Conservation (phyloP, 1,140 invertebrate species). For the Goniozus legneri region DNA sequence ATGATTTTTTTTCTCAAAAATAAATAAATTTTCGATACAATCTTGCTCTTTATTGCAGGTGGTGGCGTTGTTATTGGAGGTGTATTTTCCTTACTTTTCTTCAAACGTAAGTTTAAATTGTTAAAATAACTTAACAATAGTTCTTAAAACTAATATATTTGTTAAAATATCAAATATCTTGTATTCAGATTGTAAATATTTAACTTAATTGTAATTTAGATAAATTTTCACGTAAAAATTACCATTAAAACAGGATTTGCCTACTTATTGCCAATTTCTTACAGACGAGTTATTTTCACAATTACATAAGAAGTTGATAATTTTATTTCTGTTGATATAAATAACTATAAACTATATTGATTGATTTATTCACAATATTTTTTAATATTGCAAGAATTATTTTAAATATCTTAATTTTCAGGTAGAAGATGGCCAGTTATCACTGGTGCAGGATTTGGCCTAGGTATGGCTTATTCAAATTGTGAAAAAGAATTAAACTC, state of each 20-base stretch:
- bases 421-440: conserved; percentile 68
- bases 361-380: not conserved
- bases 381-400: not conserved
- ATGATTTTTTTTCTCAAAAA: not conserved
- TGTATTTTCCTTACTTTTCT: conserved; percentile 66
- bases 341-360: not conserved
- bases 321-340: not conserved
- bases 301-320: not conserved
- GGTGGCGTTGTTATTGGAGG: conserved; percentile 66
- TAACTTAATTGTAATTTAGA: no score
- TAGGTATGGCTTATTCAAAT: conserved; percentile 74
- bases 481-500: conserved; percentile 67
- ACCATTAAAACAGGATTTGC: no score
- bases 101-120: conserved; percentile 49
- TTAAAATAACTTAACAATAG: no score
- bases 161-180: no score
- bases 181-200: no score
- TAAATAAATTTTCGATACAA: conserved; percentile 6
- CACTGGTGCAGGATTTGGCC: conserved; percentile 68
- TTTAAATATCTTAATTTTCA: conserved; percentile 33
- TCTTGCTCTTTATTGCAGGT: conserved; percentile 58
- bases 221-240: no score
- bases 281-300: not conserved
- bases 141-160: no score
- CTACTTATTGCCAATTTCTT: no score